These are phyloP conservation scores for Drosophila multiciliata DNA, from an alignment of 2,888 invertebrate genomes.

Conservation along the genomic window DNA sequence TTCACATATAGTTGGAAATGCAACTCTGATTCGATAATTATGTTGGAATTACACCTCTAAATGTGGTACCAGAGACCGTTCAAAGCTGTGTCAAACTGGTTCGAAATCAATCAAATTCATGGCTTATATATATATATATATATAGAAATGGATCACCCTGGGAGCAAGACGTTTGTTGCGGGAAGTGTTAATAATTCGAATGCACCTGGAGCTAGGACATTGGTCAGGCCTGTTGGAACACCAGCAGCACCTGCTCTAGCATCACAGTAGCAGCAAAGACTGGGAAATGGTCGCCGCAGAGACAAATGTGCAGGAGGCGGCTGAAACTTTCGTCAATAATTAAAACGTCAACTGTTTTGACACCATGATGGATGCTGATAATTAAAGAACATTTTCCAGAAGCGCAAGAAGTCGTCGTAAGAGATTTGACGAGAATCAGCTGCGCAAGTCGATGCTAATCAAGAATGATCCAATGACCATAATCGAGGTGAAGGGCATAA, in stretches of 20 bases:
- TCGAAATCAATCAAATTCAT: background rate
- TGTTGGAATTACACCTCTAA: background rate
- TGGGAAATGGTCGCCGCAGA: conserved; percentile 12
- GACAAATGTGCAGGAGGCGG: background rate
- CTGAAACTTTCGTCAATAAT: background rate
- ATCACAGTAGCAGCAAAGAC: conserved; percentile 4
- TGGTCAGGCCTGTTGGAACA: background rate
- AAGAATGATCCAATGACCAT: conserved; percentile 94
- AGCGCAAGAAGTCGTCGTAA: conserved; percentile 84
- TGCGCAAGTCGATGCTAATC: conserved; percentile 91
- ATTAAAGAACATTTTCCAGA: conserved; percentile 83
- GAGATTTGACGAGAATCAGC: conserved; percentile 90
- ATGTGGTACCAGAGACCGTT: background rate
- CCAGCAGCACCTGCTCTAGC: background rate
- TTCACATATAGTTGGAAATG: background rate
- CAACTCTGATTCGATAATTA: background rate
- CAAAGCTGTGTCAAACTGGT: background rate
- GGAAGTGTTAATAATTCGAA: background rate
- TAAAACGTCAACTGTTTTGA: conserved; percentile 23
- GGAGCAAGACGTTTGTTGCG: background rate
- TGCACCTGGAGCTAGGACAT: background rate
- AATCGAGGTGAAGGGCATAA: conserved; percentile 89
- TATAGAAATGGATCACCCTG: no score
- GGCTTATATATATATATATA: no score
- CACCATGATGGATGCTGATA: conserved; percentile 68